Evolutionary conservation across 2,113 vertebrate species (phyloP), one percentile per base, ranked within the genome.

Genomic region (Epinephelus moara): DNA sequence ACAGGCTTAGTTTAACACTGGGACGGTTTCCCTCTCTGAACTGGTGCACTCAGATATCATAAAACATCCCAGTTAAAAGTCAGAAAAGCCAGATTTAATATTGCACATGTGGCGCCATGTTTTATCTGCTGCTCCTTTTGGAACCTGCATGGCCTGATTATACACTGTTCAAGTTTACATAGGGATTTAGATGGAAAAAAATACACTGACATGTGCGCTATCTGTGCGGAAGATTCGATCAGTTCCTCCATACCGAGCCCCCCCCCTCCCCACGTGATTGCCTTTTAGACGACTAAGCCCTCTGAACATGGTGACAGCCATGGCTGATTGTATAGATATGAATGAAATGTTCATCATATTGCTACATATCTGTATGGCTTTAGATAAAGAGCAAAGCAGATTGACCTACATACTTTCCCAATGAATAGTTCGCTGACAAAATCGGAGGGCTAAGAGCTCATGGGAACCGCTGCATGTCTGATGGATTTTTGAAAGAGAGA

Each of bases 371-470:
- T 88, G 84, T 77, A 30, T 64, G 78, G 81, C 70, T 88, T 88
- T 56, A 88, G 86, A 93, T 85, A 84, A 89, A 91, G 73, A 84
- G 85, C 61, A 89, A 84, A 93, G 89, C 84, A 90, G 91, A 91
- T 87, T 94, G 94, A 94, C 93, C 94, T 93, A 94, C 77, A 94
- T 94, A 91, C 71, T 86, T 86, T 67, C 27, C 73, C 72, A 79
- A 30, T 80, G 85, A 89, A 86, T 55, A 68, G 64, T 86, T 85
- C 8, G 6, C 81, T 78, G 84, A 88, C 87, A 89, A 84, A 89
- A 87, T 81, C 75, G 12, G 75, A 78, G 33, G 71, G 70, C 50
- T 81, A 79, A 85, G 75, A 78, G 76, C 81, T 81, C 72, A 33
- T n/a, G 78, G 83, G 83, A 89, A 61, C 40, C 1, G 49, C 70